Evolutionary conservation across 2,113 vertebrate genomes (phyloP).

Genomic region (Sebastes schlegelii): DNA sequence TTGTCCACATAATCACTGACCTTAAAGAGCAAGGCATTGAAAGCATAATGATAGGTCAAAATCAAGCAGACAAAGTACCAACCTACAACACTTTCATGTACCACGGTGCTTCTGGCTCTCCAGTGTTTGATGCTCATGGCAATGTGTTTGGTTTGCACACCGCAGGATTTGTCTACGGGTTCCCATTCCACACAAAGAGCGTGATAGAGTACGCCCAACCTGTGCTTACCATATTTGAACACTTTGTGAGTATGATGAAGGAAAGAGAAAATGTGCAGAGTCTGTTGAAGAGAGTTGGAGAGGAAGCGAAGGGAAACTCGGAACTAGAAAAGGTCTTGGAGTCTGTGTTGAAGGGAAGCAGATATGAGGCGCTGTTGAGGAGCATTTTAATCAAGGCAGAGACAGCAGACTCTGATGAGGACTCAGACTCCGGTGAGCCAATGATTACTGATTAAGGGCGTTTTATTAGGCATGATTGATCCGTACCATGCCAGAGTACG

Average conservation of each 20-base stretch:
- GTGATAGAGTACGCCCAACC: constrained; percentile 20
- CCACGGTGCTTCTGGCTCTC: constrained; percentile 53
- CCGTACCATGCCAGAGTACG: too few relatives aligned
- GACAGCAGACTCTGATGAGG: too few relatives aligned
- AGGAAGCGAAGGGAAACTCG: neutral
- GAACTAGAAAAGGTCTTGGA: neutral
- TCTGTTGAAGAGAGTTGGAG: neutral
- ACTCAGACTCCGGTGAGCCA: neutral
- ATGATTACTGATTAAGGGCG: too few relatives aligned
- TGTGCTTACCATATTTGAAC: constrained; percentile 28
- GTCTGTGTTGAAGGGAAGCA: too few relatives aligned
- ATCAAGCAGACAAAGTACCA: too few relatives aligned
- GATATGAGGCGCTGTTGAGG: too few relatives aligned
- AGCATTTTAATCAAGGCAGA: neutral
- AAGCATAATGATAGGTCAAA: too few relatives aligned
- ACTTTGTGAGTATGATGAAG: constrained; percentile 12
- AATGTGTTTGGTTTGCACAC: constrained; percentile 43
- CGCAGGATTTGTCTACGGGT: rapidly evolving
- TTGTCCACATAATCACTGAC: too few relatives aligned
- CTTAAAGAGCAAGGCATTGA: too few relatives aligned
- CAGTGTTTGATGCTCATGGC: constrained; percentile 35
- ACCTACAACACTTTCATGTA: constrained; percentile 42
- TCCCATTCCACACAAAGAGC: rapidly evolving
- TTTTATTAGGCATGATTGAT: too few relatives aligned
- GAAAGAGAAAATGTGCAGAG: rapidly evolving